Evolutionary conservation across 2,113 vertebrate genomes (phyloP).

Genomic region (Caloenas nicobarica): DNA sequence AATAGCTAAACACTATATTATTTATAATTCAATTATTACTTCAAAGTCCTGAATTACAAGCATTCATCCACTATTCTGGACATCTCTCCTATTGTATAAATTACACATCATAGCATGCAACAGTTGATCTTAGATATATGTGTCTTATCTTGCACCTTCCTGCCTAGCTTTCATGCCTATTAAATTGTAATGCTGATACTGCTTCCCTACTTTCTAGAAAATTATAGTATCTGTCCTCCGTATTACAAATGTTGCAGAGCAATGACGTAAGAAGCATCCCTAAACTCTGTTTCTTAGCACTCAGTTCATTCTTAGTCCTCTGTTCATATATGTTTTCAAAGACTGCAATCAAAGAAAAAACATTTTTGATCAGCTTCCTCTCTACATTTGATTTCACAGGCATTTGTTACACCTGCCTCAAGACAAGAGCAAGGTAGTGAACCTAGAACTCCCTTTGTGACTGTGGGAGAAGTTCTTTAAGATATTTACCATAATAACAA

Average conservation of each 20-base stretch:
- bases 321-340: not conserved
- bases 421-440: not conserved
- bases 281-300: not conserved
- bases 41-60: not conserved
- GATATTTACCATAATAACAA: not conserved
- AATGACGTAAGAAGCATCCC: not conserved
- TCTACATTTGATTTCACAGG: not conserved
- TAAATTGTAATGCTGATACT: not conserved
- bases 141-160: not conserved
- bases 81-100: not conserved
- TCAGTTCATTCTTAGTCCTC: not conserved
- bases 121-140: not conserved
- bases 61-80: not conserved
- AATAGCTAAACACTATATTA: not conserved
- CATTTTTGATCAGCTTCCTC: not conserved
- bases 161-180: not conserved
- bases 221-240: not conserved
- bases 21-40: constrained; percentile 11
- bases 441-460: not conserved
- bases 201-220: not conserved
- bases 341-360: not conserved
- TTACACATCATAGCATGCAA: not conserved
- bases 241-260: not conserved
- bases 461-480: not conserved
- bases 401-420: not conserved